A percentile compares a stretch with the other conserved stretches of the same genome.
phyloP scores from a whole-genome alignment of 1,140 invertebrate genomes.

The Lepidurus packardi region DNA sequence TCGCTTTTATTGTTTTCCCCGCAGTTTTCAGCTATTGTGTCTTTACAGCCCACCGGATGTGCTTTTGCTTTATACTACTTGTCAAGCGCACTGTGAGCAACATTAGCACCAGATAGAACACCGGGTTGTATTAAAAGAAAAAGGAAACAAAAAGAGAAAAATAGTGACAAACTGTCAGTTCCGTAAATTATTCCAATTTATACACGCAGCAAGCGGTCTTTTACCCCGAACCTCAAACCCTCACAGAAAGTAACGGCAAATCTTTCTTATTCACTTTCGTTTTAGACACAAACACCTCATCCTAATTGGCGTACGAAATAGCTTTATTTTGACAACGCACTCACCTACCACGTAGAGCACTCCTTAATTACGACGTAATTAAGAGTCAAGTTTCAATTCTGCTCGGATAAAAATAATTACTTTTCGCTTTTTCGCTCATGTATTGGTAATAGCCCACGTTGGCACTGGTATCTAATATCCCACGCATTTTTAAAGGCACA shows the following conservation, averaged over 20 bases:
- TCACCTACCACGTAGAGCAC: neutral
- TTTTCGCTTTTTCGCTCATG: too few species aligned
- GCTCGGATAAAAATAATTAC: neutral
- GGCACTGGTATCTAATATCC: too few species aligned
- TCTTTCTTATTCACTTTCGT: too few species aligned
- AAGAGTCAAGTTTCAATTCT: neutral
- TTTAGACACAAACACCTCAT: too few species aligned
- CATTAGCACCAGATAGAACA: conserved; percentile 1
- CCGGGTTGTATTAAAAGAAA: neutral
- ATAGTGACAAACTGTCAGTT: neutral
- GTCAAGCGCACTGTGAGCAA: neutral
- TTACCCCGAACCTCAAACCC: too few species aligned
- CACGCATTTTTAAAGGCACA: neutral
- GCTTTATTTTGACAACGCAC: neutral
- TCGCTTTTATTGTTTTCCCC: neutral
- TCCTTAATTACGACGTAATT: neutral
- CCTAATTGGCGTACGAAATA: neutral
- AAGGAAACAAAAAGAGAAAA: neutral
- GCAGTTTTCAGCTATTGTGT: neutral
- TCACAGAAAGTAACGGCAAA: too few species aligned
- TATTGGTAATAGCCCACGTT: too few species aligned
- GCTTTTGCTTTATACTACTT: neutral
- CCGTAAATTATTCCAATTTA: conserved; percentile 6
- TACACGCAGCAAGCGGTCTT: neutral
- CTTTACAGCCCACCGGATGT: neutral